Evolutionary conservation across 2,113 vertebrate genomes (phyloP), one percentile per base, ranked within the genome.

Genomic region (Scartelaos histophorus): DNA sequence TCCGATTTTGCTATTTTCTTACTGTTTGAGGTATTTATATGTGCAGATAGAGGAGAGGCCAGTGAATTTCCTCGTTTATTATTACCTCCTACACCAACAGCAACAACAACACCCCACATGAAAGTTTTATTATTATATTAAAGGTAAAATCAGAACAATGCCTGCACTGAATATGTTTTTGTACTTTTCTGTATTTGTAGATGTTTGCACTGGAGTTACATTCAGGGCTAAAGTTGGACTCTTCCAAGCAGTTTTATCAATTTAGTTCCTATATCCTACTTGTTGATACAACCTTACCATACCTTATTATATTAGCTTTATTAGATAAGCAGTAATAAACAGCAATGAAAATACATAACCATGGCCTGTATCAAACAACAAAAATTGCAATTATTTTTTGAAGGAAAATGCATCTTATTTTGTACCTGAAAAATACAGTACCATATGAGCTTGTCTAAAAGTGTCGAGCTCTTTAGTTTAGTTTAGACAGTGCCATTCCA

Each of bases 1-100:
- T 87, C 78, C 84, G 81, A 78, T 85, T 84, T 80, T 76, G 72
- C 34, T 9, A 19, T 38, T 38, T 72, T 64, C 66, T 68, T 88
- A 70, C 81, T 84, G 72, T 73, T 74, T 79, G 57, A 75, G 80
- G 74, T 24, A 74, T 87, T 82, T 80, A 56, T 78, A 15, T 76
- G 71, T 69, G 49, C 43, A n/a, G 51, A 57, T 83, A 73, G 45
- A 58, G 66, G 62, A 49, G 67, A 29, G 58, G 57, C 13, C 46
- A 15, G 43, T 72, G 70, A n/a, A 54, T 51, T 17, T 6, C 3
- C 47, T 43, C 1, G 7, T 43, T 10, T 43, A 43, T 10, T 43
- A 43, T 43, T 10, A 9, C 38, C 38, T 43, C 38, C 38, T 43
- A 10, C 10, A 38, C 35, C 35, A 38, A 38, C 35, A 38, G 9